A percentile compares a stretch with the other conserved stretches of the same genome.
phyloP scores from a whole-genome alignment of 2,797 vertebrate species.

The Lindbergichthys nudifrons region DNA sequence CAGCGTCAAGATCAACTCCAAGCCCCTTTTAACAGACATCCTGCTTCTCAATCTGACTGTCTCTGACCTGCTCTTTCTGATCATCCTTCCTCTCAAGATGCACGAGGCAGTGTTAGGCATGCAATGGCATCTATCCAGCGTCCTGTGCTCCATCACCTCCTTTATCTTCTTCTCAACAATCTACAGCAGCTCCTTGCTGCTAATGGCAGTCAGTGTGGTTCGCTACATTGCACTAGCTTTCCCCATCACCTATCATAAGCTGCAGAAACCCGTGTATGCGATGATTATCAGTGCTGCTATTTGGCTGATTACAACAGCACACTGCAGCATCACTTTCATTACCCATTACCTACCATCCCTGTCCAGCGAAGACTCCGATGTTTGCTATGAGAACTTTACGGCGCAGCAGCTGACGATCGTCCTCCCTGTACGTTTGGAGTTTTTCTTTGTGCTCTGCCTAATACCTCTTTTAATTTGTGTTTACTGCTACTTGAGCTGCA shows the following conservation, averaged over 20 bases:
- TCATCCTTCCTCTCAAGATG: conserved; percentile 88
- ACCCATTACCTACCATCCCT: conserved; percentile 37
- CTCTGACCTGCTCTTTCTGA: conserved; percentile 87
- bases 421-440: conserved; percentile 80
- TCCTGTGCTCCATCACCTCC: conserved; percentile 81
- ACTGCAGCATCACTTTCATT: conserved; percentile 68
- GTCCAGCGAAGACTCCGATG: conserved; percentile 12
- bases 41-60: conserved; percentile 86
- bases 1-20: conserved; percentile 73
- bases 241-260: conserved; percentile 80
- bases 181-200: conserved; percentile 88
- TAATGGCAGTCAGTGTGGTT: conserved; percentile 86
- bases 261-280: conserved; percentile 63
- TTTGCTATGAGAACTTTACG: conserved; percentile 83
- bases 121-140: conserved; percentile 72
- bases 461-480: conserved; percentile 81
- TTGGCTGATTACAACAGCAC: conserved; percentile 67
- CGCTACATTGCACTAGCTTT: conserved; percentile 85
- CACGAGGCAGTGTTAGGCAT: conserved; percentile 70
- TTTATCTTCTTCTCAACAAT: conserved; percentile 88
- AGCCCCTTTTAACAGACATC: conserved; percentile 76
- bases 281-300: conserved; percentile 43
- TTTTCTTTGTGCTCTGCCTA: conserved; percentile 83
- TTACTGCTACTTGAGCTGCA: conserved; percentile 85
- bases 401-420: conserved; percentile 59